These are phyloP conservation scores for Urechis unicinctus DNA, from an alignment of 2,888 invertebrate species.

Conservation along the genomic window DNA sequence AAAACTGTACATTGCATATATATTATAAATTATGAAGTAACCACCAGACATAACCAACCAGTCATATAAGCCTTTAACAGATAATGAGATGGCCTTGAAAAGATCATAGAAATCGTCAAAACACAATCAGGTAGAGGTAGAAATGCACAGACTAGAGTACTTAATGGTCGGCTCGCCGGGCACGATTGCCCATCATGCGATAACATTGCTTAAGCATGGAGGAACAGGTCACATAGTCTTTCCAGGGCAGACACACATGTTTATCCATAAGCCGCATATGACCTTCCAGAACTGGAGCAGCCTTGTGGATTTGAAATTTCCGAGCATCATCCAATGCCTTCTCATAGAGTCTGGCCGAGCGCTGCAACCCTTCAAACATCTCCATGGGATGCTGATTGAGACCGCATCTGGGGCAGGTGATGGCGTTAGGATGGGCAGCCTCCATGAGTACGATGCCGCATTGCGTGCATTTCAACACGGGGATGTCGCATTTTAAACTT, in stretches of 20 bases:
- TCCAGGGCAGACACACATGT: constrained; percentile 34
- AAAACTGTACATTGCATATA: no score
- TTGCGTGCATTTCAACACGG: constrained; percentile 6
- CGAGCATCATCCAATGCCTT: constrained; percentile 26
- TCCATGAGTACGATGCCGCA: constrained; percentile 3
- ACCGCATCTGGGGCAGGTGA: constrained; percentile 11
- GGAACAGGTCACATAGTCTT: constrained; percentile 43
- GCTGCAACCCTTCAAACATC: constrained; percentile 9
- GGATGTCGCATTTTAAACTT: constrained; percentile 13
- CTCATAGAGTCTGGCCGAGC: constrained; percentile 20
- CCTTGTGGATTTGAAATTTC: constrained; percentile 16
- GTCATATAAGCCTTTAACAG: no score
- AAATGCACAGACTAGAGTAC: no score
- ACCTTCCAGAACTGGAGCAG: constrained; percentile 27
- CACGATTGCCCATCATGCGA: constrained; percentile 34
- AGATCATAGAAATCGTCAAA: no score
- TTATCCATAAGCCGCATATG: constrained; percentile 32
- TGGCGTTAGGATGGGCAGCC: neutral
- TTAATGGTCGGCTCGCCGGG: neutral
- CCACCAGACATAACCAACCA: no score
- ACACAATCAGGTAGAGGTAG: no score
- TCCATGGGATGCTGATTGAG: constrained; percentile 12
- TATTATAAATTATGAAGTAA: no score
- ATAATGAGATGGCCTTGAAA: no score
- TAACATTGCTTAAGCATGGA: constrained; percentile 48